Evolutionary conservation across 1,140 invertebrate species (phyloP).

Genomic region (Trachymyrmex cornetzi): DNA sequence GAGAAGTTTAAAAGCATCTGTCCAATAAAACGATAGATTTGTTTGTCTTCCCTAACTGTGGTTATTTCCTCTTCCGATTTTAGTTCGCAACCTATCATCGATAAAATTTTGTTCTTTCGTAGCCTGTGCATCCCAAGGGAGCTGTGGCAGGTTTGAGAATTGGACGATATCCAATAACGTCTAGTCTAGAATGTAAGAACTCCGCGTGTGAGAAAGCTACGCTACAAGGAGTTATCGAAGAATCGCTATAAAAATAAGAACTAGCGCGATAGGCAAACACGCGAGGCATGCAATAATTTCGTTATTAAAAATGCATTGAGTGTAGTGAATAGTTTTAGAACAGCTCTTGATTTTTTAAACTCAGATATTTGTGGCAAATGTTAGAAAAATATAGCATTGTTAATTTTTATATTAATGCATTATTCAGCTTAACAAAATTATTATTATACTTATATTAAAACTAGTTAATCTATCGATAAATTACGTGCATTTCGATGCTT

Average conservation of each 20-base stretch:
- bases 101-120: constrained; percentile 30
- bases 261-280: background rate
- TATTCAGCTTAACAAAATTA: background rate
- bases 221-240: constrained; percentile 2
- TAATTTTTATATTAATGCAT: background rate
- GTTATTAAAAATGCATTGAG: background rate
- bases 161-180: constrained; percentile 38
- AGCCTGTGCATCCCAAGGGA: background rate
- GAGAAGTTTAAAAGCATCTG: background rate
- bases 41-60: background rate
- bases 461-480: background rate
- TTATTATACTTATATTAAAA: background rate
- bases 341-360: background rate
- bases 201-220: background rate
- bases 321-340: background rate
- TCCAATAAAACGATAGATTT: background rate
- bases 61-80: background rate
- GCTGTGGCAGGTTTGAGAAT: constrained; percentile 9
- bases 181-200: constrained; percentile 33
- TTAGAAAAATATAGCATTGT: background rate
- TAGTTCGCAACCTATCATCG: constrained; percentile 1
- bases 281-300: background rate
- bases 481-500: constrained; percentile 13
- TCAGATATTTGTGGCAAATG: background rate
- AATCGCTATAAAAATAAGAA: background rate